These are phyloP conservation scores for Gallinago paraguaiae DNA, from an alignment of 2,113 vertebrate species.

Conservation along the genomic window DNA sequence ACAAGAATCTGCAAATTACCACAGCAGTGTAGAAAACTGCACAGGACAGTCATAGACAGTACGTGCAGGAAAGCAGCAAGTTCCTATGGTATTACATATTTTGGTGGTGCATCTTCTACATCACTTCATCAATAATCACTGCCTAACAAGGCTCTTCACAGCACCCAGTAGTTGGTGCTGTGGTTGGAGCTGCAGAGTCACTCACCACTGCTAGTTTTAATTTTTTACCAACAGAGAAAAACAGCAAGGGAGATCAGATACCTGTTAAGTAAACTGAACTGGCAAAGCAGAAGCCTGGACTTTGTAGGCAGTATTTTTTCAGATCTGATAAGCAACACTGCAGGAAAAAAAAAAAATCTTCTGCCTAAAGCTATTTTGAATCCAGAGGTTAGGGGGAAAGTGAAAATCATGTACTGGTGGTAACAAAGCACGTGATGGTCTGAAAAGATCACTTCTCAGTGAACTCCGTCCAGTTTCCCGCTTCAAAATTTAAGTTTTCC, in stretches of 20 bases:
- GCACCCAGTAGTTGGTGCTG: not conserved
- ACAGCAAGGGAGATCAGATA: not conserved
- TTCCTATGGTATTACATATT: not conserved
- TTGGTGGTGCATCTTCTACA: not conserved
- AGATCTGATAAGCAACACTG: not conserved
- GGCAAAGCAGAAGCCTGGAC: not conserved
- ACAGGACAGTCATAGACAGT: not conserved
- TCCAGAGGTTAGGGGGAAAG: accelerated
- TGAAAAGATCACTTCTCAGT: not conserved
- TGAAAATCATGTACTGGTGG: not conserved
- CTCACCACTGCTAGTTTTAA: not conserved
- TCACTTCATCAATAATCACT: not conserved
- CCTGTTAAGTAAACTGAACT: not conserved
- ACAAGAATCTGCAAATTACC: not conserved
- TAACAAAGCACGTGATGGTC: not conserved
- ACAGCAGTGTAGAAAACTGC: not conserved
- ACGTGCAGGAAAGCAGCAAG: not conserved
- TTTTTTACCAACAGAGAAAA: not conserved
- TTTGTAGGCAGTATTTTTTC: not conserved
- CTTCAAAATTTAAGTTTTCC: not conserved
- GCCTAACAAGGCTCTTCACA: not conserved
- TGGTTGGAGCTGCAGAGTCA: not conserved
- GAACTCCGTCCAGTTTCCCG: not conserved
- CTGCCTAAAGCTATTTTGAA: not conserved
- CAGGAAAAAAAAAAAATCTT: not conserved